Evolutionary conservation across 2,797 vertebrate genomes (phyloP).

Genomic region (Eospalax fontanierii): DNA sequence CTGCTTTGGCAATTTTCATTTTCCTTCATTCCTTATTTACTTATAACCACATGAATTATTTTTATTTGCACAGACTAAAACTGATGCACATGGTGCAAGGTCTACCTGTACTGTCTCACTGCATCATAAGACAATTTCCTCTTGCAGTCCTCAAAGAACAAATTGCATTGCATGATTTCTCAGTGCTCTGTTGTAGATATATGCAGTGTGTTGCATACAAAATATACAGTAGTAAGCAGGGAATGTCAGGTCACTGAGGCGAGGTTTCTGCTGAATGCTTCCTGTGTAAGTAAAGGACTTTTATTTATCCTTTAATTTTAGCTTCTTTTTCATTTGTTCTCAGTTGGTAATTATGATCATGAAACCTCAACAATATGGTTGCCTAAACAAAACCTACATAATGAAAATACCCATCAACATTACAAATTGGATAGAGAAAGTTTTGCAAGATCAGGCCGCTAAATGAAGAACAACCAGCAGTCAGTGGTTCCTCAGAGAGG

Average conservation of each 20-base stretch:
- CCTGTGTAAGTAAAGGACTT: neutral
- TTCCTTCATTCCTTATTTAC: neutral
- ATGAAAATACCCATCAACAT: too few relatives aligned
- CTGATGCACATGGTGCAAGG: neutral
- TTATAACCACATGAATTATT: neutral
- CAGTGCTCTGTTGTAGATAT: neutral
- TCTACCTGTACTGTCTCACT: neutral
- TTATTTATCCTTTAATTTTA: neutral
- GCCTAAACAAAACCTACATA: too few relatives aligned
- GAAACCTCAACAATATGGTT: too few relatives aligned
- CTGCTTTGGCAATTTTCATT: constrained; percentile 40
- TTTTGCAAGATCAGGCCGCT: too few relatives aligned
- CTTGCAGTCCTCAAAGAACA: constrained; percentile 8
- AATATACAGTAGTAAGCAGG: neutral
- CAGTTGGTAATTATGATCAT: neutral
- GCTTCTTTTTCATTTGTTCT: constrained; percentile 32
- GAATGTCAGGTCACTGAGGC: neutral
- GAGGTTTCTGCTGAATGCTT: neutral
- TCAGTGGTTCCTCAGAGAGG: too few relatives aligned
- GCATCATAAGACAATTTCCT: neutral
- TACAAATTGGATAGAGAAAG: too few relatives aligned
- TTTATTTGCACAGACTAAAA: neutral
- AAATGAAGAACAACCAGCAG: too few relatives aligned
- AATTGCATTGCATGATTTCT: neutral
- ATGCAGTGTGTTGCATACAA: neutral